Evolutionary conservation across 2,797 vertebrate species (phyloP).

Genomic region (Allobates femoralis): DNA sequence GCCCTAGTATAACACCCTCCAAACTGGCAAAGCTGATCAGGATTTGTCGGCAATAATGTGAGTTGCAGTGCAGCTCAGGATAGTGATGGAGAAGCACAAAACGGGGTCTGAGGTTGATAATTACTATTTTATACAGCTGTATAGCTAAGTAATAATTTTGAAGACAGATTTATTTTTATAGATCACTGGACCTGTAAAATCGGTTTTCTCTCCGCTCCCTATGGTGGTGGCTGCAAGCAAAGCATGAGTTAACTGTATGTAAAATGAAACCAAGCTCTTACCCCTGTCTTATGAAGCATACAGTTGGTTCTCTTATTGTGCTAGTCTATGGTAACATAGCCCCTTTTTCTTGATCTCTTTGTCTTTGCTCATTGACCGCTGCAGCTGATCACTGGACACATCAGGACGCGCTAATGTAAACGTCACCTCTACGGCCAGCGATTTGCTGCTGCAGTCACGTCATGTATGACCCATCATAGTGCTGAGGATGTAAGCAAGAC

Average conservation of each 20-base stretch:
- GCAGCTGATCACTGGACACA: conserved; percentile 6
- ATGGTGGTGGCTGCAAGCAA: neutral
- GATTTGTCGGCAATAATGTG: too few species aligned
- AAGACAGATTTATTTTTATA: neutral
- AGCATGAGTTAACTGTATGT: neutral
- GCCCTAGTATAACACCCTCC: too few species aligned
- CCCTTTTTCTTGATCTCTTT: neutral
- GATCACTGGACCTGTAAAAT: neutral
- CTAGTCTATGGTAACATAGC: neutral
- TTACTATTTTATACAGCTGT: too few species aligned
- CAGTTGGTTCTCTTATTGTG: neutral
- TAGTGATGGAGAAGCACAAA: too few species aligned
- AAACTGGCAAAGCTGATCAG: too few species aligned
- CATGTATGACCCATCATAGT: neutral
- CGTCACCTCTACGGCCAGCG: conserved; percentile 1
- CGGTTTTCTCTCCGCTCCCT: neutral
- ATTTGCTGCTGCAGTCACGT: neutral
- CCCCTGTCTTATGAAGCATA: neutral
- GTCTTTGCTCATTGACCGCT: neutral
- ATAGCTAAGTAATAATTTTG: neutral
- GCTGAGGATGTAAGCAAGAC: neutral
- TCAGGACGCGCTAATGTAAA: neutral
- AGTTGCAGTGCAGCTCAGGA: too few species aligned
- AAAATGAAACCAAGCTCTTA: neutral
- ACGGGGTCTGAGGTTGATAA: too few species aligned